Evolutionary conservation across 2,797 vertebrate genomes (phyloP), one percentile per base, ranked within the genome.

Genomic region (Perodicticus potto): DNA sequence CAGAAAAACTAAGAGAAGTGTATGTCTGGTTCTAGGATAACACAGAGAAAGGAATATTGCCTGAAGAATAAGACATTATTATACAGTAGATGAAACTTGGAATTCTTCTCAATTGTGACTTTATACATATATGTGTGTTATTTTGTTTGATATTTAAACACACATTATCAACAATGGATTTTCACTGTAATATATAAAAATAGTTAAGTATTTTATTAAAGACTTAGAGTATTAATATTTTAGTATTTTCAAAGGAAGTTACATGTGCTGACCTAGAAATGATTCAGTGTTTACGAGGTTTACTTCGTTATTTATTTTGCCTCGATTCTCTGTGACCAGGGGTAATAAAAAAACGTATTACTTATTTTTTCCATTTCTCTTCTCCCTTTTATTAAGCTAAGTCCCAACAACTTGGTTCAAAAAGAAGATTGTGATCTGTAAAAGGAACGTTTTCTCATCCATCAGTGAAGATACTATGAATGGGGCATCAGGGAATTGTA

Each of bases 401-500:
- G 55, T 29, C 5, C 23, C 11, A 1, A 59, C 32, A 94, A 45
- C 74, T 90, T 40, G 40, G 25, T 76, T 91, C 92, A 53, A 94
- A 81, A 55, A 91, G 72, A 14, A 92, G 59, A 80, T 80, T 77
- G 20, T 3, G 37, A 3, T 84, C 25, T 84, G 0, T 88, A 8
- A 86, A 92, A 34, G 70, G 25, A 85, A 81, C 0, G 20, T 87
- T 73, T 97, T 86, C 55, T 91, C 32, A 70, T 86, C 34, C 73
- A 37, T 87, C 63, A 86, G 57, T 86, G n/a, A 49, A 85, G 32
- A 86, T 55, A 57, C 29, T 59, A 25, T 84, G 78, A 74, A 95
- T 61, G 10, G 19, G 27, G 81, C 57, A 84, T 90, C 34, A 83
- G 65, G 32, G 85, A 86, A 76, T 17, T 83, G 6, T 40, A 94